Evolutionary conservation across 2,113 vertebrate species (phyloP).

Genomic region (Raja brachyura): DNA sequence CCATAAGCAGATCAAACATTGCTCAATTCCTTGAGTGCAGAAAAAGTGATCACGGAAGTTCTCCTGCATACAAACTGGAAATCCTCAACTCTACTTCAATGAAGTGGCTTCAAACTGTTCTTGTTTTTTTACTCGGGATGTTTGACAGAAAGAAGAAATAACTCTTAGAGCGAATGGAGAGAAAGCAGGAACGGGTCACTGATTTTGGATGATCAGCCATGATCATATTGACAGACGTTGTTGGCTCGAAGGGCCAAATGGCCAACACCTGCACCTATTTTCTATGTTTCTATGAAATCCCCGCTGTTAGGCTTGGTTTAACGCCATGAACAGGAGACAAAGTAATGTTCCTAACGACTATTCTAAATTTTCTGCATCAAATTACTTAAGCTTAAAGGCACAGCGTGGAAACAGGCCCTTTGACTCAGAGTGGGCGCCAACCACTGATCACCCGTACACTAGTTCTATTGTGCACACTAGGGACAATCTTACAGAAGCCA

Average conservation of each 20-base stretch:
- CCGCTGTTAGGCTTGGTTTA: not conserved
- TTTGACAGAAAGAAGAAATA: not conserved
- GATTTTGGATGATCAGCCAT: no score
- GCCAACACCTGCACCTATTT: no score
- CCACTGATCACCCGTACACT: no score
- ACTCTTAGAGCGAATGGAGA: no score
- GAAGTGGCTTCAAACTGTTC: not conserved
- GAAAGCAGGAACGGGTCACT: no score
- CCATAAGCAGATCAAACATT: not conserved
- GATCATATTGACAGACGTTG: no score
- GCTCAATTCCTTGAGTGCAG: not conserved
- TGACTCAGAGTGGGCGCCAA: no score
- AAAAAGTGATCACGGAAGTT: not conserved
- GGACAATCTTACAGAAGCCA: no score
- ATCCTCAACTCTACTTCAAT: not conserved
- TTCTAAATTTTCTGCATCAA: not conserved
- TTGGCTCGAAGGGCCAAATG: no score
- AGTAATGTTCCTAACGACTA: not conserved
- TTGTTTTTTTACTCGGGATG: not conserved
- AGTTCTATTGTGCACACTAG: no score
- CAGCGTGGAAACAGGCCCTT: no score
- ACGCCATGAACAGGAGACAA: not conserved
- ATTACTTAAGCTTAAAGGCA: no score
- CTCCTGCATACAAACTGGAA: not conserved
- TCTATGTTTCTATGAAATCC: not conserved